These are phyloP conservation scores for Ramphastos sulfuratus DNA, from an alignment of 2,113 vertebrate genomes.

Conservation along the genomic window DNA sequence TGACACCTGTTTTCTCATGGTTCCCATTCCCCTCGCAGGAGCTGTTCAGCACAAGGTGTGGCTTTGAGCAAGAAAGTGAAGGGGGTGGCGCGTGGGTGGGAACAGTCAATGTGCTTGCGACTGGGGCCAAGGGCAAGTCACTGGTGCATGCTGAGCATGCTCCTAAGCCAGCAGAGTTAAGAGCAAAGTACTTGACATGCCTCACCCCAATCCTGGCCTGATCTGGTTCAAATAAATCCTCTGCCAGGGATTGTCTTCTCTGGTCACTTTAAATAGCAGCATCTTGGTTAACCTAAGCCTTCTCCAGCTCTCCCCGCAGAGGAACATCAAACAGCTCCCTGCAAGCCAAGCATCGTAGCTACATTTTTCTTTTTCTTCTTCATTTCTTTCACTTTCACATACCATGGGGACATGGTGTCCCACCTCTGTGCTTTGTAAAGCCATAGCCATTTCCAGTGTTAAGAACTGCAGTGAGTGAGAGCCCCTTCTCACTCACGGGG, in stretches of 20 bases:
- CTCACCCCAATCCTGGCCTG: conserved; percentile 11
- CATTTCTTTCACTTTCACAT: background rate
- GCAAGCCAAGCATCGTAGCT: background rate
- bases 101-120: fast-evolving
- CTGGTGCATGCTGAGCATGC: background rate
- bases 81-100: background rate
- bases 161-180: background rate
- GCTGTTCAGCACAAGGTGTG: background rate
- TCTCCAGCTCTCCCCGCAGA: background rate
- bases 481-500: background rate
- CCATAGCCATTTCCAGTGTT: background rate
- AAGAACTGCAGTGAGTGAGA: background rate
- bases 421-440: background rate
- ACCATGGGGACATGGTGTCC: background rate
- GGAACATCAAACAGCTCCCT: background rate
- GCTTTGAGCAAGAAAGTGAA: fast-evolving
- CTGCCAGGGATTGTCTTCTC: background rate
- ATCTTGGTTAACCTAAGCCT: conserved; percentile 30
- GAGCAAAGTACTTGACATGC: background rate
- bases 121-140: background rate
- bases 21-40: background rate
- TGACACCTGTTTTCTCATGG: background rate
- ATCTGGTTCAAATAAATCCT: conserved; percentile 33
- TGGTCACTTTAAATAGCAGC: conserved; percentile 40
- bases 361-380: no score